Evolutionary conservation across 1,140 invertebrate genomes (phyloP).

Genomic region (Drosophila miranda): DNA sequence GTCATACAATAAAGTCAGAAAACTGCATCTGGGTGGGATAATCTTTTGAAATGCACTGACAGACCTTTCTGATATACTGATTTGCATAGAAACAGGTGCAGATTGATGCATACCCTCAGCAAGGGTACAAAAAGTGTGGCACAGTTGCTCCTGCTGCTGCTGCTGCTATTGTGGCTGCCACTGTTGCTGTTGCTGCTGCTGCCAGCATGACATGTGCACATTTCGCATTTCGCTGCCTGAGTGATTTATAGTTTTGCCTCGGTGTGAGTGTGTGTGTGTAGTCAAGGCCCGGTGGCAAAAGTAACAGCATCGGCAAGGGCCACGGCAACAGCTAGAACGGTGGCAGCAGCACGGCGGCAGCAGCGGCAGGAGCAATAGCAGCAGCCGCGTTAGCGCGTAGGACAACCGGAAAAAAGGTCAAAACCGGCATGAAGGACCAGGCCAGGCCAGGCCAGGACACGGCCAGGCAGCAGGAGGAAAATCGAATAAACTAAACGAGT

Average conservation of each 20-base stretch:
- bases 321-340: neutral
- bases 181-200: constrained; percentile 28
- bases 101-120: too few species aligned
- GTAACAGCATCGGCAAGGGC: constrained; percentile 16
- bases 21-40: too few species aligned
- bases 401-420: constrained; percentile 58
- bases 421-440: constrained; percentile 40
- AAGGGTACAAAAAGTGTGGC: too few species aligned
- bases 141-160: constrained; percentile 9
- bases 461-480: constrained; percentile 43
- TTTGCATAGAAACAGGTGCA: too few species aligned
- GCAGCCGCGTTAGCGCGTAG: constrained; percentile 44
- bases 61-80: too few species aligned
- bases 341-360: constrained; percentile 10
- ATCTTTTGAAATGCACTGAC: too few species aligned
- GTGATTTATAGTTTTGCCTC: constrained; percentile 71
- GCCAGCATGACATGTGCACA: constrained; percentile 72
- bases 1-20: too few species aligned
- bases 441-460: too few species aligned
- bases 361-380: constrained; percentile 1
- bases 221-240: constrained; percentile 76
- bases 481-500: constrained; percentile 78
- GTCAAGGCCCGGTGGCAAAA: constrained; percentile 32
- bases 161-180: constrained; percentile 13
- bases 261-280: constrained; percentile 51